Conservation (phyloP, 92 coral and sea anemone genomes). For the Parazoanthus darwini region DNA sequence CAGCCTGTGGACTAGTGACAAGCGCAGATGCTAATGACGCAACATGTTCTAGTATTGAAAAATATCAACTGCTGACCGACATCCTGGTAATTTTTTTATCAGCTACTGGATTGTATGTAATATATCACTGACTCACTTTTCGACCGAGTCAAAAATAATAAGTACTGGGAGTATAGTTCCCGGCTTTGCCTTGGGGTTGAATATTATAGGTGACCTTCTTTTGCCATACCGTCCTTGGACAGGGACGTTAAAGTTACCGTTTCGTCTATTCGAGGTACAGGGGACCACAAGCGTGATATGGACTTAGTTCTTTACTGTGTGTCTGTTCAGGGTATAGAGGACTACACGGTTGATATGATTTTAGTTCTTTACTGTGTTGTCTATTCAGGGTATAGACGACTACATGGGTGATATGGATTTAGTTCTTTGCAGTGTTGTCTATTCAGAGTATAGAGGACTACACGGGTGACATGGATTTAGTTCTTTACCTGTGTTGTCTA, state of each 20-base stretch:
- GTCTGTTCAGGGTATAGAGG: conserved; percentile 66
- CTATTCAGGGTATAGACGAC: conserved; percentile 65
- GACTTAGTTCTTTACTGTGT: too few relatives aligned
- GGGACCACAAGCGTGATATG: neutral
- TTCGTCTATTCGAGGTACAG: conserved; percentile 58
- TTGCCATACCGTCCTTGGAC: too few relatives aligned
- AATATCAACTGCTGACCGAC: conserved; percentile 86
- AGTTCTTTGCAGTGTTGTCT: too few relatives aligned
- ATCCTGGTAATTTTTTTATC: conserved; percentile 68
- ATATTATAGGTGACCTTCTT: too few relatives aligned
- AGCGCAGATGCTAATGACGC: conserved; percentile 83
- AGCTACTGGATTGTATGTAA: neutral
- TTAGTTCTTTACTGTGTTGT: too few relatives aligned
- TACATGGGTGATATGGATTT: too few relatives aligned
- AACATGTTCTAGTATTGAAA: conserved; percentile 61
- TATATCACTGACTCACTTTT: neutral
- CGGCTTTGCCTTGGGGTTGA: too few relatives aligned
- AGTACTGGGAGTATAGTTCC: too few relatives aligned
- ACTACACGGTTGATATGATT: too few relatives aligned
- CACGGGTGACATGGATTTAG: too few relatives aligned
- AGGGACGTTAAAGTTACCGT: too few relatives aligned
- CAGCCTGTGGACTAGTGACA: conserved; percentile 93
- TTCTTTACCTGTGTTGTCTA: too few relatives aligned
- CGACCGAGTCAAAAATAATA: neutral
- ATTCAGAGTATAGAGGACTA: conserved; percentile 64